Conservation (phyloP, 2,888 invertebrate species). For the Agrochola lota region DNA sequence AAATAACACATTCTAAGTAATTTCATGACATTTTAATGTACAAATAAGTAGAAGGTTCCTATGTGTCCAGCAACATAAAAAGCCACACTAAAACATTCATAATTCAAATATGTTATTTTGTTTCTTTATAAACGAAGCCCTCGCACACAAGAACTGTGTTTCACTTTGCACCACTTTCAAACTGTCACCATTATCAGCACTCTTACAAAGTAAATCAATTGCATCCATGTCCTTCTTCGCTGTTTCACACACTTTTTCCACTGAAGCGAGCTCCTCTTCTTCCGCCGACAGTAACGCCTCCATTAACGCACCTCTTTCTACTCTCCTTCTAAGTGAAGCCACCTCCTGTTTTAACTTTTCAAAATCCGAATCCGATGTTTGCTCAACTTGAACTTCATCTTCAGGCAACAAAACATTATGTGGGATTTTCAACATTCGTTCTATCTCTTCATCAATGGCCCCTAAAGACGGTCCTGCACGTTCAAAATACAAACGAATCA, state of each 20-base stretch:
- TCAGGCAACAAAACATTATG: constrained; percentile 83
- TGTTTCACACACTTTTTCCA: constrained; percentile 83
- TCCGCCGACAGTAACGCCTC: constrained; percentile 83
- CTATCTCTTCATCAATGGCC: constrained; percentile 83
- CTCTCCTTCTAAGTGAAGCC: constrained; percentile 75
- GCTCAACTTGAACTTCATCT: constrained; percentile 83
- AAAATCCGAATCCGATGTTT: constrained; percentile 81
- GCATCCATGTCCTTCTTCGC: constrained; percentile 85
- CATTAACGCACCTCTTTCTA: constrained; percentile 85
- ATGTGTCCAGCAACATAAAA: constrained; percentile 36
- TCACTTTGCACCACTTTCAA: constrained; percentile 77
- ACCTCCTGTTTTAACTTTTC: constrained; percentile 83
- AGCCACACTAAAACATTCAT: constrained; percentile 8
- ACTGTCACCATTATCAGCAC: constrained; percentile 70
- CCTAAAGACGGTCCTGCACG: constrained; percentile 82
- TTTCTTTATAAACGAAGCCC: constrained; percentile 77
- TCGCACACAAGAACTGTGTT: constrained; percentile 80
- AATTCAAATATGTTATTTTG: constrained; percentile 58
- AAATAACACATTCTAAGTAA: background rate
- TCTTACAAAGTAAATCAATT: constrained; percentile 79
- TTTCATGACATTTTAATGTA: background rate
- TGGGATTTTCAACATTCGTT: constrained; percentile 81
- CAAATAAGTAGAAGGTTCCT: background rate
- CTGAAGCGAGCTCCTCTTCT: constrained; percentile 81
- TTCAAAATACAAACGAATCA: constrained; percentile 83